Conservation (phyloP, 2,113 vertebrate species). For the Silurus glanis region DNA sequence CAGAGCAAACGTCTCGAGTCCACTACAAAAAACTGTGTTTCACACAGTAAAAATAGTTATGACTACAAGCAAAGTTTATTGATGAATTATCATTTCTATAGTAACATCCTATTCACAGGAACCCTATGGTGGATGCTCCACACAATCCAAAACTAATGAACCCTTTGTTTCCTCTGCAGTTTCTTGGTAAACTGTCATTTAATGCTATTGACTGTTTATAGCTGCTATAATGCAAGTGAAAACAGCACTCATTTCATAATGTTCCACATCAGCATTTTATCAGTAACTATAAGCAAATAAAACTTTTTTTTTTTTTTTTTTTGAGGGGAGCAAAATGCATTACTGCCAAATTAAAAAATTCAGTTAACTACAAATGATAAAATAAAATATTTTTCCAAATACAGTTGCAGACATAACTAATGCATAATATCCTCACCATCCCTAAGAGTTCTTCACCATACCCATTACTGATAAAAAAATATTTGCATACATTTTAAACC, state of each 20-base stretch:
- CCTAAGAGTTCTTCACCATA: no score
- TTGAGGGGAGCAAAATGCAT: no score
- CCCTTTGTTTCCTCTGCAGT: background rate
- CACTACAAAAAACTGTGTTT: slow-evolving; percentile 1
- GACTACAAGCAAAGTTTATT: background rate
- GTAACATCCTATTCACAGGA: background rate
- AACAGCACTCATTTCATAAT: background rate
- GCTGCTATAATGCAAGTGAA: background rate
- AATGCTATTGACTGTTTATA: background rate
- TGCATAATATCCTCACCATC: background rate
- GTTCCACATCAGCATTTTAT: background rate
- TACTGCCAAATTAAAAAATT: background rate
- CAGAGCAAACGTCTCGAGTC: background rate
- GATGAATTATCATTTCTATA: background rate
- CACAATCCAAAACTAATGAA: no score
- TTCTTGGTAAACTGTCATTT: background rate
- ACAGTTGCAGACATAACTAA: background rate
- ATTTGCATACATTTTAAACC: background rate
- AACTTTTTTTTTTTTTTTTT: background rate
- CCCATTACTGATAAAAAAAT: background rate
- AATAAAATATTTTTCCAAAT: background rate
- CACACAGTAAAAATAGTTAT: background rate
- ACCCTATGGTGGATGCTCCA: no score
- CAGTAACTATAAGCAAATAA: background rate
- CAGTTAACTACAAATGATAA: background rate